These are phyloP conservation scores for Tyria jacobaeae DNA, from an alignment of 2,888 invertebrate genomes.

Conservation along the genomic window DNA sequence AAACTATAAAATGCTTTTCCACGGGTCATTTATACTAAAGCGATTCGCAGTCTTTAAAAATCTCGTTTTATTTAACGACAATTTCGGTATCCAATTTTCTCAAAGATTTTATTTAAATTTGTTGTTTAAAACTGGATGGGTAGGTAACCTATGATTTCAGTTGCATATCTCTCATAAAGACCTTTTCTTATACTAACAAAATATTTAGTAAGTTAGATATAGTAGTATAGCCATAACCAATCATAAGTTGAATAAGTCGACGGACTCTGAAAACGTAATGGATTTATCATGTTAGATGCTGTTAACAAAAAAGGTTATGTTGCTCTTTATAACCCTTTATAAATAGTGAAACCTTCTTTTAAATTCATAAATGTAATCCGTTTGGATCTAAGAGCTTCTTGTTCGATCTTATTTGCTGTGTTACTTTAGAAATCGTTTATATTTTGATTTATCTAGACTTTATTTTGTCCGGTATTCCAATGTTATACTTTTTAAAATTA, in stretches of 20 bases:
- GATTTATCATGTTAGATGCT: slow-evolving; percentile 42
- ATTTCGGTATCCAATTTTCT: slow-evolving; percentile 11
- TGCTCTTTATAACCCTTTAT: slow-evolving; percentile 42
- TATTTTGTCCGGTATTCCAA: too few species aligned
- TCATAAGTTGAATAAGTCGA: slow-evolving; percentile 40
- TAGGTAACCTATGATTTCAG: too few species aligned
- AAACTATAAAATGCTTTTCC: slow-evolving; percentile 49
- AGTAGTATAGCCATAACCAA: slow-evolving; percentile 20
- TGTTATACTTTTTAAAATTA: too few species aligned
- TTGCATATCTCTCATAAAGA: background rate
- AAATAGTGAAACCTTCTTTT: slow-evolving; percentile 57
- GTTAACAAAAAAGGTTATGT: slow-evolving; percentile 40
- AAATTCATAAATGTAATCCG: slow-evolving; percentile 76
- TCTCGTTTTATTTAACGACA: slow-evolving; percentile 28
- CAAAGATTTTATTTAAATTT: background rate
- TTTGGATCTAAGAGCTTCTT: slow-evolving; percentile 5
- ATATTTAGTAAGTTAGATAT: background rate
- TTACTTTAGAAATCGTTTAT: background rate
- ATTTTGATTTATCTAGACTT: too few species aligned
- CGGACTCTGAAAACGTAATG: slow-evolving; percentile 49
- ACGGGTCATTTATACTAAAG: slow-evolving; percentile 40
- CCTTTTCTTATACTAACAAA: background rate
- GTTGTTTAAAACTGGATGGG: background rate
- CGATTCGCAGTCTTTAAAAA: slow-evolving; percentile 27
- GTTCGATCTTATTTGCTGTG: background rate